A percentile compares a stretch with the other conserved stretches of the same genome.
Conservation (phyloP, 2,113 vertebrate species). For the Prinia subflava region DNA sequence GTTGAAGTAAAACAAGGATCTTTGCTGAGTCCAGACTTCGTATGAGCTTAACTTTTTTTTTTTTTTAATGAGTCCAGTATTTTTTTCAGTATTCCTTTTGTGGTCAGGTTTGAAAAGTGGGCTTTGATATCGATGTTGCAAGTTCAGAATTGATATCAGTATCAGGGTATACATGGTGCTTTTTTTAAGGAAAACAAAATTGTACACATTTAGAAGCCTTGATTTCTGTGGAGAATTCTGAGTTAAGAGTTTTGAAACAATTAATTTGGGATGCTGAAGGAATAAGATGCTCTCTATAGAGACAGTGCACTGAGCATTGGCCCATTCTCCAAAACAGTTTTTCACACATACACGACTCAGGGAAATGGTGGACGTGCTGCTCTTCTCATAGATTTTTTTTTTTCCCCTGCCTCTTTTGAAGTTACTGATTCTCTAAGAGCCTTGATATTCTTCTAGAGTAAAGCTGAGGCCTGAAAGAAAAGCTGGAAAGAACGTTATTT, state of each 20-base stretch:
- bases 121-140: neutral
- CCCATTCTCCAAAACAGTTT: neutral
- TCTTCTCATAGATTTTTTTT: neutral
- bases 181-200: neutral
- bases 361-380: neutral
- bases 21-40: neutral
- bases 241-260: neutral
- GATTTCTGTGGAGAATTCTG: neutral
- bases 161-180: accelerated
- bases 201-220: neutral
- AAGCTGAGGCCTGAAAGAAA: neutral
- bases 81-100: neutral
- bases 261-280: neutral
- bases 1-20: neutral
- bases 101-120: neutral
- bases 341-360: accelerated
- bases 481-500: neutral
- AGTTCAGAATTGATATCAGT: neutral
- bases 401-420: neutral
- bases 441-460: neutral
- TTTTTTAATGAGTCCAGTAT: neutral
- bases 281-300: neutral
- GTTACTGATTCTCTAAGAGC: neutral
- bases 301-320: neutral
- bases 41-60: neutral